phyloP scores from a whole-genome alignment of 2,113 vertebrate genomes.

The Anolis carolinensis region DNA sequence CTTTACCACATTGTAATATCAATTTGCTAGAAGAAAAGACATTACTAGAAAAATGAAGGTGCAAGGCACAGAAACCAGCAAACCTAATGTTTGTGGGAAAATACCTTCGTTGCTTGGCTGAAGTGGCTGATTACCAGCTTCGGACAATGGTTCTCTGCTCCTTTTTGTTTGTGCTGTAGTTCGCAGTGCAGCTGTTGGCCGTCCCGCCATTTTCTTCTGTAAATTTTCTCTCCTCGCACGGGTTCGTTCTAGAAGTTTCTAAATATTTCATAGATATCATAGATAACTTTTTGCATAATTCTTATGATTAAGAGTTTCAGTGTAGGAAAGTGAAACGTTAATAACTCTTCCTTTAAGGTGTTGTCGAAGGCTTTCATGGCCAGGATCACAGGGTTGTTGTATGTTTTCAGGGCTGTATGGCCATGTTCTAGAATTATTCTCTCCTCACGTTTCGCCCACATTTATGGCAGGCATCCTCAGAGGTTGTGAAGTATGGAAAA shows the following conservation, averaged over 20 bases:
- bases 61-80: background rate
- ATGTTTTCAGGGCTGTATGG: no score
- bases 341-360: background rate
- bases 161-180: constrained; percentile 77
- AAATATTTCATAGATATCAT: constrained; percentile 24
- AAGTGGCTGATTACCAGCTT: constrained; percentile 81
- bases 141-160: constrained; percentile 84
- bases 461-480: no score
- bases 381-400: no score
- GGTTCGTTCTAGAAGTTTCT: constrained; percentile 97
- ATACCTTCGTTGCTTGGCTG: constrained; percentile 79
- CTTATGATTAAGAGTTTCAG: background rate
- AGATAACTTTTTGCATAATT: background rate
- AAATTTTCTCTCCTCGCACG: constrained; percentile 94
- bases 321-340: background rate
- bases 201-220: constrained; percentile 93
- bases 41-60: background rate
- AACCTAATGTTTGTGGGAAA: background rate
- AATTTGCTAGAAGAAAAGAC: background rate
- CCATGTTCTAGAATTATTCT: no score
- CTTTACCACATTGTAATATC: background rate
- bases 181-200: constrained; percentile 77
- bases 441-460: no score
- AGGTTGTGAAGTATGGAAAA: no score
- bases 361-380: no score